Evolutionary conservation across 1,140 invertebrate genomes (phyloP), one percentile per base, ranked within the genome.

Genomic region (honey bee (Apis mellifera)): DNA sequence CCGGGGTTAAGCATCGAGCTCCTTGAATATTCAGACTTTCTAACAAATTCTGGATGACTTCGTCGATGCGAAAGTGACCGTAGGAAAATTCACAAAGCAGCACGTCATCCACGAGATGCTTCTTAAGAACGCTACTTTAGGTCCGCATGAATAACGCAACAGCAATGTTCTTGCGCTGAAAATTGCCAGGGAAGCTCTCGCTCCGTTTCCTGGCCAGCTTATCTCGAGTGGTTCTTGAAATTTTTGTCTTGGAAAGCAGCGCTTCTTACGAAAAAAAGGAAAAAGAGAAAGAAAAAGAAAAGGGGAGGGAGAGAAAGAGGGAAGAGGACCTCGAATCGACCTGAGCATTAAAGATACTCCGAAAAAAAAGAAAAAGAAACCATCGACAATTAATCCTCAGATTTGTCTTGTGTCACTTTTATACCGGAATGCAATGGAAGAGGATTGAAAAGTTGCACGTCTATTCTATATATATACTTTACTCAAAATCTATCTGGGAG

Each of bases 61-160:
- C 17, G 62, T 64, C 62, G 62, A 64, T 64, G 62, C 26, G 62
- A 64, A 64, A 64, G 62, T 64, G 62, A 64, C 62, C 62, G 64
- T 42, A 66, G 32, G 32, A 66, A 66, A 66, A 21, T 66, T 66
- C 64, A 42, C 64, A 42, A 66, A 66, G 64, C 64, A 9, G 32
- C 64, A 21, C 64, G 17, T 66, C 32, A 66, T 66, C 64, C 32
- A 7, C 15, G 64, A 42, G 32, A 42, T 66, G 32, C 32, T 21
- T 42, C 64, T 66, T 66, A 66, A 66, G 64, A 66, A 66, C 32
- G 64, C 64, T 66, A 66, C 64, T 66, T 42, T 42, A 42, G 19
- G 64, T 66, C 17, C 64, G 64, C 32, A 66, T 66, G 64, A 66
- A 66, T 66, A 66, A 66, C 64, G 64, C 64, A 66, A 19, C 3